Conservation (phyloP, 2,888 invertebrate species). For the Gari tellinella region DNA sequence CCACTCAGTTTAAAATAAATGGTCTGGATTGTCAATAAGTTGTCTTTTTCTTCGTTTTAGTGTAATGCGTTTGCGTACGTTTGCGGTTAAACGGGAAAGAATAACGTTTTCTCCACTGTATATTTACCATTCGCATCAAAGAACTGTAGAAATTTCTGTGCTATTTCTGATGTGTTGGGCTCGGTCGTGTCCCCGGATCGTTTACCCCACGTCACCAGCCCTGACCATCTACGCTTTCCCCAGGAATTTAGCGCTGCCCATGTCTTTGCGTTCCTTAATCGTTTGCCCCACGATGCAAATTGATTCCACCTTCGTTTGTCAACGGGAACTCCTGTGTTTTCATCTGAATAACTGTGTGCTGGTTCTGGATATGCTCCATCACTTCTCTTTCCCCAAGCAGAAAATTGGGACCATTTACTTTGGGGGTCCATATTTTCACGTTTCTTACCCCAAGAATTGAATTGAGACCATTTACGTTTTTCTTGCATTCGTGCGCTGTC, state of each 20-base stretch:
- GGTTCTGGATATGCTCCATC: neutral
- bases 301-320: slow-evolving; percentile 47
- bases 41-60: too few relatives aligned
- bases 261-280: slow-evolving; percentile 22
- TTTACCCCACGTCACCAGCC: slow-evolving; percentile 60
- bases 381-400: slow-evolving; percentile 47
- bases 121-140: slow-evolving; percentile 52
- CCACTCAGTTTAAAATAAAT: too few relatives aligned
- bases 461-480: slow-evolving; percentile 50
- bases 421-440: slow-evolving; percentile 14
- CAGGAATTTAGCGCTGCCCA: slow-evolving; percentile 42
- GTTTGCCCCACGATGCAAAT: slow-evolving; percentile 53
- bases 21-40: too few relatives aligned
- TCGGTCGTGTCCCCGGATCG: slow-evolving; percentile 19
- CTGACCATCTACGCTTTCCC: slow-evolving; percentile 58
- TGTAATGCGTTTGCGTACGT: too few relatives aligned
- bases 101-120: too few relatives aligned
- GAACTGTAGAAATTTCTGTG: slow-evolving; percentile 28
- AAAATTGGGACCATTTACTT: slow-evolving; percentile 46
- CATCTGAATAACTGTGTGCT: neutral
- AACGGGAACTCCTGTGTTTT: slow-evolving; percentile 8
- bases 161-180: slow-evolving; percentile 13
- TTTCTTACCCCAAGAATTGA: slow-evolving; percentile 50
- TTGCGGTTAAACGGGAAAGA: too few relatives aligned
- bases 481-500: slow-evolving; percentile 8